Percentiles rank a stretch among this genome's conserved stretches.
phyloP scores from a whole-genome alignment of 2,888 invertebrate species.

The Alviniconcha strummeri region DNA sequence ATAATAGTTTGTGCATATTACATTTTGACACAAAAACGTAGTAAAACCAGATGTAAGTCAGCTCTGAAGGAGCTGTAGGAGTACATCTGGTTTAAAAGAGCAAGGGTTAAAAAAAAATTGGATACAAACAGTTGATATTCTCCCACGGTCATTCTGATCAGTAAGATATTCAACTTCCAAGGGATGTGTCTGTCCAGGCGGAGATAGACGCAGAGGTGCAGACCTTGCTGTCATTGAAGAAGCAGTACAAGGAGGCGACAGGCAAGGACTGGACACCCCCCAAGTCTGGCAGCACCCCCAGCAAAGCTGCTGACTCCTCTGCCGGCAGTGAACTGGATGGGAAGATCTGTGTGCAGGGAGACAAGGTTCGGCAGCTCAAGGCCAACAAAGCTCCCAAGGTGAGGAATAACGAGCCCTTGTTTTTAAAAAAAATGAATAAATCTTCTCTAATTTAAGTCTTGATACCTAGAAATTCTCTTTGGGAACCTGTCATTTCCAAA shows the following conservation, averaged over 20 bases:
- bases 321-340: conserved; percentile 51
- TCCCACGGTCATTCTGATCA: no score
- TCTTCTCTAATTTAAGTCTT: no score
- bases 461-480: no score
- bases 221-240: conserved; percentile 81
- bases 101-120: no score
- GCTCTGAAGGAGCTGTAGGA: no score
- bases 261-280: conserved; percentile 78
- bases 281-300: conserved; percentile 60
- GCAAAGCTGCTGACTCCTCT: conserved; percentile 38
- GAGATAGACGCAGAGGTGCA: conserved; percentile 78
- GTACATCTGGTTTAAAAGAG: no score
- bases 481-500: no score
- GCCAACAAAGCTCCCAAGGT: conserved; percentile 81
- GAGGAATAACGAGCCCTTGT: not conserved
- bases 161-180: no score
- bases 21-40: no score
- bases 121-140: no score
- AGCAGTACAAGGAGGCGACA: conserved; percentile 83
- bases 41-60: no score
- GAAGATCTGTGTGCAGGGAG: conserved; percentile 79
- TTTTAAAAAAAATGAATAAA: not conserved
- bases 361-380: conserved; percentile 84
- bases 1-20: no score
- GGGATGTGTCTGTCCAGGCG: conserved; percentile 41